phyloP scores from a whole-genome alignment of 2,888 invertebrate genomes.

The Melanostoma scalare region DNA sequence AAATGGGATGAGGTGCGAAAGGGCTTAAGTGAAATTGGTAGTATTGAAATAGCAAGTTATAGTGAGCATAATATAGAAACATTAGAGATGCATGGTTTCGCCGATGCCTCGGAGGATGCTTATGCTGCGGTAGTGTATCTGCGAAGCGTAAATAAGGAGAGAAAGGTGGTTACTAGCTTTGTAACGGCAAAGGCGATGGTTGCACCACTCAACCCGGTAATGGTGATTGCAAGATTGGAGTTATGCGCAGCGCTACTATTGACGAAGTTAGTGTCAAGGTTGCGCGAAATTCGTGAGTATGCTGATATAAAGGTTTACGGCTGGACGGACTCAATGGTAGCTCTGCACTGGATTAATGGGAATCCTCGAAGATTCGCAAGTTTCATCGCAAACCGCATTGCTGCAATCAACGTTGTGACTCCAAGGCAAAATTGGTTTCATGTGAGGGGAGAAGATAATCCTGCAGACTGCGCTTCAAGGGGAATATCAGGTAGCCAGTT shows the following conservation, averaged over 20 bases:
- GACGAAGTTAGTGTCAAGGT: neutral
- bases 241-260: neutral
- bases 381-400: neutral
- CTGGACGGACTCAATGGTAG: neutral
- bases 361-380: neutral
- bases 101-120: too few relatives aligned
- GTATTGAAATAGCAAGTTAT: too few relatives aligned
- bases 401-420: neutral
- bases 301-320: neutral
- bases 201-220: neutral
- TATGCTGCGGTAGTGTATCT: too few relatives aligned
- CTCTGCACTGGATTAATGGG: neutral
- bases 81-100: too few relatives aligned
- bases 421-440: constrained; percentile 5
- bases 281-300: neutral
- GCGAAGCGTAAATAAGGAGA: too few relatives aligned
- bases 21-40: too few relatives aligned
- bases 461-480: constrained; percentile 11
- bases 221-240: neutral
- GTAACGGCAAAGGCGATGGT: neutral
- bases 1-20: neutral
- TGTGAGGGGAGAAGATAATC: constrained; percentile 4
- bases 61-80: too few relatives aligned
- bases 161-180: neutral
- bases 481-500: neutral